Evolutionary conservation across 2,797 vertebrate genomes (phyloP), one percentile per base, ranked within the genome.

Genomic region (Anolis apletophallus): DNA sequence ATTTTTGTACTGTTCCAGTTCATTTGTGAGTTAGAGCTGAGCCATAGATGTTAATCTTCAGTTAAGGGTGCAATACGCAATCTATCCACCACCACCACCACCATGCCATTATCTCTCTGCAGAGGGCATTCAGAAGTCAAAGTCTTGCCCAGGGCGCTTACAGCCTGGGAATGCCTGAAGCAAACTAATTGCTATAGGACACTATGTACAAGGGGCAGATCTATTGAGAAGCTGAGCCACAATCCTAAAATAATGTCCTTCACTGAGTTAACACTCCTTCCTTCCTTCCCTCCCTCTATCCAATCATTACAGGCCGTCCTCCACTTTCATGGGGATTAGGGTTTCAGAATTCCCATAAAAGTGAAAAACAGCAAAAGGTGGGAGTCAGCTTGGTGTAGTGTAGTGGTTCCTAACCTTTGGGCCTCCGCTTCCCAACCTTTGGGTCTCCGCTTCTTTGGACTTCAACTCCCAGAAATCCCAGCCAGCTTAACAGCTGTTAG

Each of bases 51-150:
- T 46, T 79, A 29, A 46, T 71, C 84, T 85, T 36, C 19, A 29
- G 36, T 36, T 7, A 78, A 50, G 34, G 26, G 8, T 50, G 36
- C 40, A 83, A 32, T n/a, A 46, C 4, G n/a, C 11, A 16, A 14
- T 12, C 17, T 50, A 50, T 61, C 16, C 14, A 34, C 3, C 16
- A 23, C 8, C 21, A 23, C 8, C 21, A 5, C 10, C 17, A 55
- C 81, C 23, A 26, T 32, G 16, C 29, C 46, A 59, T 59, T 85
- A 79, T 85, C 75, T 85, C 57, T 72, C 34, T 32, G n/a, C 3
- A 59, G 23, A 71, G 52, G 75, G 16, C 75, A 85, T 59, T 78
- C 64, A 69, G 46, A 78, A 85, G 50, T 69, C 64, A 85, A 79
- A 85, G 75, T 85, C 76, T 71, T 34, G 32, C 17, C 84, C 76